phyloP scores from a whole-genome alignment of 2,113 vertebrate genomes.

The Lagenorhynchus albirostris region DNA sequence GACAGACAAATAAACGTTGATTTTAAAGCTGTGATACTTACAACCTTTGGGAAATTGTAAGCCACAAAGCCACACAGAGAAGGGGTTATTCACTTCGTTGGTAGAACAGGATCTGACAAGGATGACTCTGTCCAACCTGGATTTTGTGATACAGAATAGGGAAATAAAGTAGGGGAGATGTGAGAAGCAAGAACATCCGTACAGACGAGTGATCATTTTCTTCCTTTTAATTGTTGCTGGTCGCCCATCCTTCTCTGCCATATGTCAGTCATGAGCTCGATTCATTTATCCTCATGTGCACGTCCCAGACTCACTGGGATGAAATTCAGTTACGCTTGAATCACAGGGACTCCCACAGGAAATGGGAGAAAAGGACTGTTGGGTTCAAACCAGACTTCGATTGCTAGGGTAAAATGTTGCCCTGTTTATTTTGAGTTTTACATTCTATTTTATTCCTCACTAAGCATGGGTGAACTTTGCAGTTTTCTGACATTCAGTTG shows the following conservation, averaged over 20 bases:
- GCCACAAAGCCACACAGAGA: not conserved
- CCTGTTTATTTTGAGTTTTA: not conserved
- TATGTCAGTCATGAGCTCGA: not conserved
- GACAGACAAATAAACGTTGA: not conserved
- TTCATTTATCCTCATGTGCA: not conserved
- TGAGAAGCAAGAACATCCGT: accelerated
- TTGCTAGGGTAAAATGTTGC: not conserved
- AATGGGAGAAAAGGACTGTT: not conserved
- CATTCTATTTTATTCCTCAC: not conserved
- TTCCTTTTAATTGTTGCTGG: not conserved
- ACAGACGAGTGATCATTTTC: not conserved
- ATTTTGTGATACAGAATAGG: not conserved
- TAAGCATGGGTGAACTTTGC: not conserved
- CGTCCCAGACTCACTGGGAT: no score
- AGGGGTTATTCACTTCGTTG: not conserved
- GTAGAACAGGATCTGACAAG: not conserved
- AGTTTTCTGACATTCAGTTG: not conserved
- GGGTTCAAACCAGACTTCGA: not conserved
- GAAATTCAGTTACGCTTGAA: not conserved
- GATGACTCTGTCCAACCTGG: accelerated
- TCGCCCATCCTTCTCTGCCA: accelerated
- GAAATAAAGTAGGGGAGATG: not conserved
- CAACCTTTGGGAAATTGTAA: not conserved
- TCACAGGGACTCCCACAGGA: no score
- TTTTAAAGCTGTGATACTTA: not conserved